These are phyloP conservation scores for Hirudinaria manillensis DNA, from an alignment of 2,888 invertebrate species.

Conservation along the genomic window DNA sequence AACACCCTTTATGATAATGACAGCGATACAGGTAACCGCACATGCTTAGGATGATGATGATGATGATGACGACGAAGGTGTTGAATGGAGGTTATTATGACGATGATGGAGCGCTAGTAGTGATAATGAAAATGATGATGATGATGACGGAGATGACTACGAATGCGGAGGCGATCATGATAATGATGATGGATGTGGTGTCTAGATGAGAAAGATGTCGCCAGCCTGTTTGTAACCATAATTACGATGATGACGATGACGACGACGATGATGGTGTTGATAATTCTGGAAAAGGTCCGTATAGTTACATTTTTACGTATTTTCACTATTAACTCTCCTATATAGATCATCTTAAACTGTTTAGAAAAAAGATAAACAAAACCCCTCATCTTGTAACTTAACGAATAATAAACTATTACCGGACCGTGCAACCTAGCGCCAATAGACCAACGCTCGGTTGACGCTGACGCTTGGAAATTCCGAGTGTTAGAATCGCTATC, in stretches of 20 bases:
- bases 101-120: too few relatives aligned
- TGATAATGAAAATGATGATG: conserved; percentile 10
- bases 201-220: background rate
- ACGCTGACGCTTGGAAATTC: too few relatives aligned
- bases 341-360: too few relatives aligned
- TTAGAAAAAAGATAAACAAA: too few relatives aligned
- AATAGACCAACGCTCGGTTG: too few relatives aligned
- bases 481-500: too few relatives aligned
- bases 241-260: conserved; percentile 5
- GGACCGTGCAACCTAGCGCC: too few relatives aligned
- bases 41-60: background rate
- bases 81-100: too few relatives aligned
- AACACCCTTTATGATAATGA: conserved; percentile 16
- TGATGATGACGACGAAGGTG: background rate
- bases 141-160: conserved; percentile 51
- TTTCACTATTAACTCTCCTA: too few relatives aligned
- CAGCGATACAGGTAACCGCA: conserved; percentile 17
- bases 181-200: background rate
- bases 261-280: background rate
- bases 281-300: background rate
- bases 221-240: background rate
- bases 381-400: too few relatives aligned
- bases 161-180: background rate
- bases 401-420: too few relatives aligned
- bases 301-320: too few relatives aligned